phyloP scores from a whole-genome alignment of 2,797 vertebrate species.

The Rhodeus uyekii region DNA sequence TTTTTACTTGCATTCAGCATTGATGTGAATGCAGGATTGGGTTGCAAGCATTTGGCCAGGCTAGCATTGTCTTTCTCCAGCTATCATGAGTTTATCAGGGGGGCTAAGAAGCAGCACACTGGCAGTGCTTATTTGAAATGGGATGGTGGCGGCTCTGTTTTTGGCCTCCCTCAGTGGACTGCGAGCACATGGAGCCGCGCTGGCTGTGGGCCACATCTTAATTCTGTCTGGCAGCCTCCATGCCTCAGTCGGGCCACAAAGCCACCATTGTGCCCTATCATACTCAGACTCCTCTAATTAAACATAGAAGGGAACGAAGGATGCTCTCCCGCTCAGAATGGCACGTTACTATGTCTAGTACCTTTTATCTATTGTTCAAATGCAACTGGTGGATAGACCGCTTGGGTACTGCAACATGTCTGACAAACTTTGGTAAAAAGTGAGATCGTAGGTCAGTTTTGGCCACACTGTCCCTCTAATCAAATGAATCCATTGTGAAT shows the following conservation, averaged over 20 bases:
- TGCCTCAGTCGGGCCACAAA: slow-evolving; percentile 82
- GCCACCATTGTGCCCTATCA: slow-evolving; percentile 82
- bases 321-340: slow-evolving; percentile 51
- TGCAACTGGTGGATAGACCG: slow-evolving; percentile 35
- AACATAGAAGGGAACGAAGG: slow-evolving; percentile 77
- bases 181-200: slow-evolving; percentile 73
- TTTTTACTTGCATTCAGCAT: slow-evolving; percentile 38
- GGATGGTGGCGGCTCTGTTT: slow-evolving; percentile 60
- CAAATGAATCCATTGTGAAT: slow-evolving; percentile 51
- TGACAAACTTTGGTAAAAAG: slow-evolving; percentile 44
- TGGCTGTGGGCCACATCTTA: slow-evolving; percentile 80
- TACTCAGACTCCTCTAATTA: slow-evolving; percentile 82
- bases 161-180: slow-evolving; percentile 56
- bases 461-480: slow-evolving; percentile 41
- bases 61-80: slow-evolving; percentile 60
- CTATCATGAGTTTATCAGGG: slow-evolving; percentile 54
- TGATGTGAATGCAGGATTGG: slow-evolving; percentile 32
- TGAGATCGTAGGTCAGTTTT: slow-evolving; percentile 47
- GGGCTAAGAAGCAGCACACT: slow-evolving; percentile 48
- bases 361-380: slow-evolving; percentile 53
- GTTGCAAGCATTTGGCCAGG: slow-evolving; percentile 53
- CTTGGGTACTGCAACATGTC: slow-evolving; percentile 38
- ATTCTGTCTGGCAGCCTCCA: slow-evolving; percentile 81
- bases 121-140: slow-evolving; percentile 36
- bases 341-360: slow-evolving; percentile 46